These are phyloP conservation scores for Casuarius casuarius DNA, from an alignment of 2,113 vertebrate species.

Conservation along the genomic window DNA sequence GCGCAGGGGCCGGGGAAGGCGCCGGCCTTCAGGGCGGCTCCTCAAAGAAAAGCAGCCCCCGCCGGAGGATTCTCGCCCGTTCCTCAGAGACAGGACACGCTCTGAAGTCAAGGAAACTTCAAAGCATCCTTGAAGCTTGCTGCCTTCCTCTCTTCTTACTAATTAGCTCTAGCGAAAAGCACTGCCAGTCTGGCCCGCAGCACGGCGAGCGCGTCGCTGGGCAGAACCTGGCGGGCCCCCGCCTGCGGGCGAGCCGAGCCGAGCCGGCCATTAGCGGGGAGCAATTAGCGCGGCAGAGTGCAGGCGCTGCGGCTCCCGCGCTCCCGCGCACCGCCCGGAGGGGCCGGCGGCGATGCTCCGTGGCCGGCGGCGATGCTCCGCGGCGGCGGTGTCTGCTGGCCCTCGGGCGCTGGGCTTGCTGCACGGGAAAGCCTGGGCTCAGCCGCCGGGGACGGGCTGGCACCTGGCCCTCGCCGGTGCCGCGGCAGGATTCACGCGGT, in stretches of 20 bases:
- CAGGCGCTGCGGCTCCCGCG: not conserved
- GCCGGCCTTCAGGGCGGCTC: not conserved
- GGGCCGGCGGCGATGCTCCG: rapidly evolving
- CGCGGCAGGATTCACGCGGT: not conserved
- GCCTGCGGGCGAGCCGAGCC: conserved; percentile 56
- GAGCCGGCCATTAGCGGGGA: conserved; percentile 54
- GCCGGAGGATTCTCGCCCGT: rapidly evolving
- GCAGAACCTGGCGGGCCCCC: conserved; percentile 58
- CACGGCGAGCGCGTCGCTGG: not conserved
- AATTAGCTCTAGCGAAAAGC: conserved; percentile 59
- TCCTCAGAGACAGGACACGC: not conserved
- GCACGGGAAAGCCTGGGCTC: rapidly evolving
- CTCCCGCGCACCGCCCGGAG: not conserved
- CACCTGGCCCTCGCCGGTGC: too few relatives aligned
- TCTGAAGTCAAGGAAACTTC: conserved; percentile 53
- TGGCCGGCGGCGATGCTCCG: rapidly evolving
- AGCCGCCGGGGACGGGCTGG: not conserved
- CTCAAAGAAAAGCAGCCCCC: rapidly evolving
- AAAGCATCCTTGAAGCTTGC: conserved; percentile 61
- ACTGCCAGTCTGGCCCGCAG: conserved; percentile 43
- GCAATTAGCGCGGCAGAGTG: conserved; percentile 35
- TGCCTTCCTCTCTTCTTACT: conserved; percentile 40
- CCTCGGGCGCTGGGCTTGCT: rapidly evolving
- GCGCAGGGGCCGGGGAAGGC: rapidly evolving
- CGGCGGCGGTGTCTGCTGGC: rapidly evolving